Evolutionary conservation across 1,140 invertebrate genomes (phyloP), one percentile per base, ranked within the genome.

Genomic region (Thrips palmi): DNA sequence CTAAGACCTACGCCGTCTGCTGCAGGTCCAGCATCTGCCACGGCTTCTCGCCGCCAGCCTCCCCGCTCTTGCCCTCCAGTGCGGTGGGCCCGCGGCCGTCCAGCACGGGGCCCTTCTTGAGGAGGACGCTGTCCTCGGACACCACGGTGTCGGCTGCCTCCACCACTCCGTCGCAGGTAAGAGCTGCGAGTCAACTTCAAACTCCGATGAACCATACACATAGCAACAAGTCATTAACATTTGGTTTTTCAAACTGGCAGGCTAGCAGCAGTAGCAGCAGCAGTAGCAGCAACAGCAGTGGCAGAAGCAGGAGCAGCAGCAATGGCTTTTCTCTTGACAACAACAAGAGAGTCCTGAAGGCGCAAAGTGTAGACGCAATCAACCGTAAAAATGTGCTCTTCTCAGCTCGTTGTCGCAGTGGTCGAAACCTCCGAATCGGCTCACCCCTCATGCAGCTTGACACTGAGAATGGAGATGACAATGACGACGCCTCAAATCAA

Each of bases 361-460:
- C 74, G 1, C 67, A 78, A 42, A 77, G 70, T 53, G 74, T 83
- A 24, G 76, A 82, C 54, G 77, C 78, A 3, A 77, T 82, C 27
- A 86, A 85, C 53, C 65, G 82, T 14, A 80, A 83, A 52, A 87
- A 86, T 55, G 83, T 88, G 35, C 57, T 88, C 19, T 77, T 80
- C n/a, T 84, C 78, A 30, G 80, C 82, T 2, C 77, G 79, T 56
- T 82, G 75, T 52, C 68, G 81, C 48, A 84, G 78, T 52, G 82
- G 77, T 23, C 65, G 67, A 50, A 75, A 74, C 56, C 56, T 52
- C 47, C 71, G 70, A 52, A 63, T 71, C 15, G 70, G 70, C n/a
- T 72, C 71, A 29, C 68, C 71, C 21, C 55, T 76, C 41, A 68
- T 77, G 44, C 70, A 74, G 55, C n/a, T n/a, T n/a, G n/a, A n/a